These are phyloP conservation scores for Murina feae DNA, from an alignment of 2,113 vertebrate genomes.

Conservation along the genomic window DNA sequence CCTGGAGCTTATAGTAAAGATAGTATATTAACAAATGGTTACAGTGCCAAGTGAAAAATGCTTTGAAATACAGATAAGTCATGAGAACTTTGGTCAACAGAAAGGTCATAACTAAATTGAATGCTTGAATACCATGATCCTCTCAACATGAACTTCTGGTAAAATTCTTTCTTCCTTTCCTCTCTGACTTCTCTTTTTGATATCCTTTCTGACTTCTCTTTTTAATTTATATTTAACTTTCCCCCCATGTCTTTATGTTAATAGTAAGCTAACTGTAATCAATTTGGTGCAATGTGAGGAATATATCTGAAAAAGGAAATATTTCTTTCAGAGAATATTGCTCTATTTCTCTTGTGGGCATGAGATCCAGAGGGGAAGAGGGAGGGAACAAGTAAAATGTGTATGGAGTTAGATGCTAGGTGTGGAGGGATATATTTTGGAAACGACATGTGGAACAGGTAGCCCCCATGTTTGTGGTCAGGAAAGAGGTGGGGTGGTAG, in stretches of 20 bases:
- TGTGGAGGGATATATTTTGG: not conserved
- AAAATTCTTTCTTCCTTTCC: slow-evolving; percentile 21
- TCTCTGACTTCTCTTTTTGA: slow-evolving; percentile 19
- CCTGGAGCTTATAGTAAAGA: not conserved
- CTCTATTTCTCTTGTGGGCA: not conserved
- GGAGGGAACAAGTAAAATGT: not conserved
- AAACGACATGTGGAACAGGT: rapidly evolving
- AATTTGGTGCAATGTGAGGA: not conserved
- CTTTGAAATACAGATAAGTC: slow-evolving; percentile 32
- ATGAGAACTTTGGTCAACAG: slow-evolving; percentile 28
- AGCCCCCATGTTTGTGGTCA: not conserved
- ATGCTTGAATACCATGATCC: slow-evolving; percentile 27
- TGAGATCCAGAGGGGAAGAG: not conserved
- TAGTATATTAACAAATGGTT: not conserved
- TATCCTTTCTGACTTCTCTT: slow-evolving; percentile 19
- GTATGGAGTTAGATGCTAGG: not conserved
- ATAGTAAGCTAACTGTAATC: not conserved
- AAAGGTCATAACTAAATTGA: slow-evolving; percentile 67
- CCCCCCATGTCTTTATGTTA: not conserved
- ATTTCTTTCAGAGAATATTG: not conserved
- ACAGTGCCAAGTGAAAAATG: slow-evolving; percentile 8
- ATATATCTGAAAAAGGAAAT: not conserved
- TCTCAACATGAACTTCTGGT: slow-evolving; percentile 45
- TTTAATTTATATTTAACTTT: not conserved
- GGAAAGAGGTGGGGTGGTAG: not conserved